Base-by-base conservation (phyloP, 2,113 vertebrate species). In the Fregetta grallaria region DNA sequence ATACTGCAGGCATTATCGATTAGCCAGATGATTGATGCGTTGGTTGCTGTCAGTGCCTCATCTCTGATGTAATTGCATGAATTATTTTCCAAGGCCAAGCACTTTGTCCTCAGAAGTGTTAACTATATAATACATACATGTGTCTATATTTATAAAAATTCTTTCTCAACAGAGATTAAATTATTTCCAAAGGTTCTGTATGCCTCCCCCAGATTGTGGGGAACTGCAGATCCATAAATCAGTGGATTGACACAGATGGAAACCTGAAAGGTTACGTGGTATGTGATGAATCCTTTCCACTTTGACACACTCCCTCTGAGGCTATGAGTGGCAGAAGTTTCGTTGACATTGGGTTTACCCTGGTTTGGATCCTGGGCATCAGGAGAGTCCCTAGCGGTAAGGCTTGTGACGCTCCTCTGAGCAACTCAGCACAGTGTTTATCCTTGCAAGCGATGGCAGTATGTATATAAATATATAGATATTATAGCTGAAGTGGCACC, bases 401-500 rank as follows among this genome's bases (percentile, higher is more conserved):
- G 58, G 70, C 84, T 88, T 36, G 91, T 96, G 84, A 89, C 74
- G 77, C 84, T 93, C 15, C 58, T 78, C 49, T 10, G 6, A 90
- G 81, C 81, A 73, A 32, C 87, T 96, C 95, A 91, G 85, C 85
- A 94, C 71, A 83, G 13, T 38, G 75, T 61, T 82, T 76, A 90
- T 56, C 77, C 91, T 89, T 95, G 94, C 77, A 91, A 92, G 45
- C 9, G 5, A 71, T 86, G 86, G 94, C 92, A 95, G 53, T 85
- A 94, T 77, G 75, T 98, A 97, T 98, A 97, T 97, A 94, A 49
- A 96, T 97, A 97, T 97, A 96, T 97, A 96, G 95, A 96, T 97
- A 97, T 98, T 97, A 95, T 71, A 97, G 96, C 88, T 98, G 97
- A 98, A 98, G 96, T 97, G 97, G 94, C 96, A 98, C 98, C 98